Conservation (phyloP, 2,113 vertebrate genomes). For the Phocoena phocoena region DNA sequence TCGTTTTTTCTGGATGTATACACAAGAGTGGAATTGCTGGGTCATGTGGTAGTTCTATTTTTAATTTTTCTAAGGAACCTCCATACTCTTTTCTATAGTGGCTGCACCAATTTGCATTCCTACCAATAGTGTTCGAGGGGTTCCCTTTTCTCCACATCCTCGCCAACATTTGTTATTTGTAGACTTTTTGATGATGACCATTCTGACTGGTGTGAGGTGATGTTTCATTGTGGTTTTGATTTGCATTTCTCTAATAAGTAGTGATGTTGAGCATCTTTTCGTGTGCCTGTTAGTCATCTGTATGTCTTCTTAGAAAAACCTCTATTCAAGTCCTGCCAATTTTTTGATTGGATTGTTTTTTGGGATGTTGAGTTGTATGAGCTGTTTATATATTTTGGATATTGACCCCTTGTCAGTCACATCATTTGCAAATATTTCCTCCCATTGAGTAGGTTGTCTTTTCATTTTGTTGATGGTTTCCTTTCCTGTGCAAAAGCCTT, state of each 20-base stretch:
- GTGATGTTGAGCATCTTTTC: no score
- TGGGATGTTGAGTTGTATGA: background rate
- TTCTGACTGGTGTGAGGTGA: no score
- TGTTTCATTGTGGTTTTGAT: no score
- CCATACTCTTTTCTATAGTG: background rate
- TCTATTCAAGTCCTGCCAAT: background rate
- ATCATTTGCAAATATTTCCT: background rate
- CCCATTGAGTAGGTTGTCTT: background rate
- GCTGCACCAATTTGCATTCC: background rate
- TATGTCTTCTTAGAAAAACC: no score
- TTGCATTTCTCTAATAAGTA: no score
- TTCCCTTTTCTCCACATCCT: no score
- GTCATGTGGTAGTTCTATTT: background rate
- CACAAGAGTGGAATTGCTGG: background rate
- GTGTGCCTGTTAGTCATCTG: no score
- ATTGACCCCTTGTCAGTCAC: background rate
- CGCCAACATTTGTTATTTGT: no score
- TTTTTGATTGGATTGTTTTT: background rate
- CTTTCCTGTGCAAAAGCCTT: background rate
- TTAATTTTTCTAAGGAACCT: background rate
- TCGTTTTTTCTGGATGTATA: background rate
- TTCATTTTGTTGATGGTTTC: background rate
- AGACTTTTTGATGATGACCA: no score
- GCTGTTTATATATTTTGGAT: background rate
- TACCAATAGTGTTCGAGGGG: no score